Percentiles rank a stretch among this genome's conserved stretches.
phyloP scores from a whole-genome alignment of 2,888 invertebrate species.

The Ceratothoa steindachneri region DNA sequence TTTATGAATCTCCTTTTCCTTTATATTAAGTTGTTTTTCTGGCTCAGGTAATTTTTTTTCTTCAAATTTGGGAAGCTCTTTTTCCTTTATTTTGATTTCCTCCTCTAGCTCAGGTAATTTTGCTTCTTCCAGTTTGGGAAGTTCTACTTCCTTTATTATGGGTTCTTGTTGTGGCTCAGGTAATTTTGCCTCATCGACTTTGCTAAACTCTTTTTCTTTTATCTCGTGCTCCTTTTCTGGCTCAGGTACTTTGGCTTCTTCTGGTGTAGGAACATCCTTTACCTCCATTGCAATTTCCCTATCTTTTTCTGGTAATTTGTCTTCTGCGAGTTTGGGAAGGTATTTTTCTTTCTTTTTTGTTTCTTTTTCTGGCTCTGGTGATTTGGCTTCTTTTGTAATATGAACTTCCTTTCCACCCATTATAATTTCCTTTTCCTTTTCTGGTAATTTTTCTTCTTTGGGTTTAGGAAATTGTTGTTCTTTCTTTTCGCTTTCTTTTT shows the following conservation, averaged over 20 bases:
- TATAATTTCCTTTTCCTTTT: not conserved
- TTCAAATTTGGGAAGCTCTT: constrained; percentile 14
- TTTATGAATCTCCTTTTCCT: not conserved
- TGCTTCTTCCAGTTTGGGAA: constrained; percentile 17
- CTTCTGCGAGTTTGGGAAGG: not conserved
- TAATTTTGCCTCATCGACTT: not conserved
- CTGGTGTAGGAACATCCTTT: not conserved
- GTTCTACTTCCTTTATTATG: constrained; percentile 10
- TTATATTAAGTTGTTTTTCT: constrained; percentile 16
- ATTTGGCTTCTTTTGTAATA: not conserved
- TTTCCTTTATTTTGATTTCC: constrained; percentile 18
- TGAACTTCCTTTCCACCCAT: not conserved
- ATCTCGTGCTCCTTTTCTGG: constrained; percentile 1
- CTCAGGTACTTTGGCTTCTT: not conserved
- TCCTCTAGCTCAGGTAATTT: constrained; percentile 9
- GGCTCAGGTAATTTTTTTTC: not conserved
- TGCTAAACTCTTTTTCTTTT: not conserved
- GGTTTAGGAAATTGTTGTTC: not conserved
- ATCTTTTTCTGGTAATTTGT: not conserved
- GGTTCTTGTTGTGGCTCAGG: constrained; percentile 17
- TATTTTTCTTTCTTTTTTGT: not conserved
- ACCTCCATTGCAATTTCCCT: not conserved
- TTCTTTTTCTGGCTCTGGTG: not conserved
- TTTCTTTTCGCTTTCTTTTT: not conserved
- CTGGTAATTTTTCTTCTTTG: not conserved